phyloP scores from a whole-genome alignment of 2,888 invertebrate species.

The Galeruca laticollis region DNA sequence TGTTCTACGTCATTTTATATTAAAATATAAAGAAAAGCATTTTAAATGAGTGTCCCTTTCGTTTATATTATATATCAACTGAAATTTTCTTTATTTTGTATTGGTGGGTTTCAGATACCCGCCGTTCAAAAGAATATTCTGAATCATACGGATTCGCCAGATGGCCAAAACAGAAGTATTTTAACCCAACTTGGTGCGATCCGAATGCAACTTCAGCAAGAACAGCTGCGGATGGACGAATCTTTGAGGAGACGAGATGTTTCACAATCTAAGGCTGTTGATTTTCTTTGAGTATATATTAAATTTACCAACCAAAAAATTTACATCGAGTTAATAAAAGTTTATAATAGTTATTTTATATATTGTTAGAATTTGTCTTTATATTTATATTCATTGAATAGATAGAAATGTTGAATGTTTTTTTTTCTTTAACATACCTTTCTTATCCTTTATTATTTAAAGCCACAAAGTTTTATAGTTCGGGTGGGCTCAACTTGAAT shows the following conservation, averaged over 20 bases:
- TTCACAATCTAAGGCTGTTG: slow-evolving; percentile 65
- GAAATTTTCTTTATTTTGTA: slow-evolving; percentile 31
- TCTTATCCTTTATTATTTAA: no score
- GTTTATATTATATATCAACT: neutral
- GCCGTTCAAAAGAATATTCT: slow-evolving; percentile 75
- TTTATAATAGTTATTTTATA: slow-evolving; percentile 60
- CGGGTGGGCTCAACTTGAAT: no score
- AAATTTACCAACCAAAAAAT: slow-evolving; percentile 46
- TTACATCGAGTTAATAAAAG: slow-evolving; percentile 57
- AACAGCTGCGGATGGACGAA: slow-evolving; percentile 73
- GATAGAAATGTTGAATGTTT: slow-evolving; percentile 42
- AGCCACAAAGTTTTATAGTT: no score
- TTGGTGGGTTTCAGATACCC: slow-evolving; percentile 68
- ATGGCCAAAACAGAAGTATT: slow-evolving; percentile 70
- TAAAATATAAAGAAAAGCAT: no score
- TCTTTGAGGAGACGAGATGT: slow-evolving; percentile 62
- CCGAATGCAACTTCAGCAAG: slow-evolving; percentile 75
- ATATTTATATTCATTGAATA: slow-evolving; percentile 60
- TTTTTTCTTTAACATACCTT: slow-evolving; percentile 17
- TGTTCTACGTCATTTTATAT: no score
- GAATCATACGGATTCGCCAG: slow-evolving; percentile 64
- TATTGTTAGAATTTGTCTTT: slow-evolving; percentile 62
- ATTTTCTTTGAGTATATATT: slow-evolving; percentile 60
- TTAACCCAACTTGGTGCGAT: slow-evolving; percentile 79
- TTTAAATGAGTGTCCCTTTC: neutral